phyloP scores from a whole-genome alignment of 2,113 vertebrate species.

The Damaliscus lunatus region DNA sequence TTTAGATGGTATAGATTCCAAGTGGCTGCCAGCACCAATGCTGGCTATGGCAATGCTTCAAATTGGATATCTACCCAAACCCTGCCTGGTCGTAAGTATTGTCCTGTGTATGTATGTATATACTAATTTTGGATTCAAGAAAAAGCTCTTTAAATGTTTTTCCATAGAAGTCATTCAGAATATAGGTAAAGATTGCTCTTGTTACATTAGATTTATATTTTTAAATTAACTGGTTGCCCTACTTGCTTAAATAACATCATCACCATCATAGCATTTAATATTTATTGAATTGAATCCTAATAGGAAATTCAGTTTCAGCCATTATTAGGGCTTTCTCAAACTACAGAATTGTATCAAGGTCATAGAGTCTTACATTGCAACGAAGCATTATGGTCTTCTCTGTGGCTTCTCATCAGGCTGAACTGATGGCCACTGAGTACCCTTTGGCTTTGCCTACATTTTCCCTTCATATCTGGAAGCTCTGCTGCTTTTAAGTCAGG shows the following conservation, averaged over 20 bases:
- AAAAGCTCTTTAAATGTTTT: background rate
- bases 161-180: background rate
- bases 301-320: background rate
- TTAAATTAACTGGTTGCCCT: background rate
- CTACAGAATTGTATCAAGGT: background rate
- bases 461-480: background rate
- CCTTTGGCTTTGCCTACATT: background rate
- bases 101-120: background rate
- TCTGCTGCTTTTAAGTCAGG: background rate
- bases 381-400: background rate
- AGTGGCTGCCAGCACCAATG: constrained; percentile 90
- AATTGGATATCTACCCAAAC: constrained; percentile 88
- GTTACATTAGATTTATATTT: background rate
- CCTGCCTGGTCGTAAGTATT: constrained; percentile 90
- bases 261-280: background rate
- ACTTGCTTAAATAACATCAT: background rate
- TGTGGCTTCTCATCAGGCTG: background rate
- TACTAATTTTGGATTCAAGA: background rate
- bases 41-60: constrained; percentile 88
- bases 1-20: constrained; percentile 93
- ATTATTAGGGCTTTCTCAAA: background rate
- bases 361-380: background rate
- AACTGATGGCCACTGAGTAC: background rate
- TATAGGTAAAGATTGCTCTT: background rate
- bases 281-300: background rate